Evolutionary conservation across 1,140 invertebrate genomes (phyloP).

Genomic region (Aphidius ervi): DNA sequence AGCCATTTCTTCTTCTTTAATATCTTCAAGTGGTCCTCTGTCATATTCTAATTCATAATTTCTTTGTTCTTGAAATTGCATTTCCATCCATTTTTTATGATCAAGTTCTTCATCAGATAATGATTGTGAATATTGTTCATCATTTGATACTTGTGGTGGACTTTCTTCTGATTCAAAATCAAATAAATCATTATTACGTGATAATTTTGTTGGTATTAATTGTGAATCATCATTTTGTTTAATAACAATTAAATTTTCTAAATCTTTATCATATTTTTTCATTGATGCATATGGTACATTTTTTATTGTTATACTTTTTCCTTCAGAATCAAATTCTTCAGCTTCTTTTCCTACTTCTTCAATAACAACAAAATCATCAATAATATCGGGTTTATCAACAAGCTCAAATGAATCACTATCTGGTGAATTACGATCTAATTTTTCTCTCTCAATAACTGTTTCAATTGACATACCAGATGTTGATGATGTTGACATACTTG

Average conservation of each 20-base stretch:
- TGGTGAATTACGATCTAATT: slow-evolving; percentile 61
- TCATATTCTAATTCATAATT: slow-evolving; percentile 68
- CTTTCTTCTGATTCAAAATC: slow-evolving; percentile 76
- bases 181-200: slow-evolving; percentile 56
- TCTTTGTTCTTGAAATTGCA: slow-evolving; percentile 72
- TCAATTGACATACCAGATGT: slow-evolving; percentile 47
- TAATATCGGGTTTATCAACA: slow-evolving; percentile 77
- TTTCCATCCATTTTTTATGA: slow-evolving; percentile 83
- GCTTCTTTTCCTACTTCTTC: slow-evolving; percentile 82
- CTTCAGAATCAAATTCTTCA: slow-evolving; percentile 73
- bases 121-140: slow-evolving; percentile 50
- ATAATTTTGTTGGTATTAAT: slow-evolving; percentile 29
- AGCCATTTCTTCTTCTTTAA: slow-evolving; percentile 83
- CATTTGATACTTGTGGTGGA: slow-evolving; percentile 56
- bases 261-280: slow-evolving; percentile 68
- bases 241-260: slow-evolving; percentile 62
- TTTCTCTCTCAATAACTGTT: slow-evolving; percentile 56
- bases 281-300: slow-evolving; percentile 39
- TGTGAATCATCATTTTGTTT: slow-evolving; percentile 30
- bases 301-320: slow-evolving; percentile 70
- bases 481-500: slow-evolving; percentile 49
- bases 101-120: slow-evolving; percentile 59
- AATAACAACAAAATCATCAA: slow-evolving; percentile 82
- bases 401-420: slow-evolving; percentile 87
- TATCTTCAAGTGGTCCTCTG: slow-evolving; percentile 79